Evolutionary conservation across 2,797 vertebrate species (phyloP), one percentile per base, ranked within the genome.

Genomic region (Leptodactylus fallax): DNA sequence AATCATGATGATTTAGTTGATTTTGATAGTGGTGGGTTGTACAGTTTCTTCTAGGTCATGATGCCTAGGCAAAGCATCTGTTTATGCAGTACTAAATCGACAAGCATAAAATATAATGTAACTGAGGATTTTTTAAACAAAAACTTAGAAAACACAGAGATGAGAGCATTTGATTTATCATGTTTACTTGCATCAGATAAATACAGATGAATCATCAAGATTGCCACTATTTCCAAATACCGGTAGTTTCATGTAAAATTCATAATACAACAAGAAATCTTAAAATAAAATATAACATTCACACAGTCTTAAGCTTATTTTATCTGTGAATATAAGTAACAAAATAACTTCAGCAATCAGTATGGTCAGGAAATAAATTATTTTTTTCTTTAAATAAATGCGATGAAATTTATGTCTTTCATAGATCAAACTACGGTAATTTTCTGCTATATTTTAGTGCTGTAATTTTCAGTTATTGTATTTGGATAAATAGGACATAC

Each of bases 401-500:
- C 23, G 36, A 71, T 86, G 4, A 77, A 65, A 23, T 78, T 47
- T 67, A 81, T 80, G 45, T 81, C 76, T 89, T 71, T 79, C 45
- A 51, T 27, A n/a, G 51, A 79, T 60, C 23, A 65, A 89, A 17
- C 51, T 27, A 67, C 58, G 4, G 13, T 78, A 78, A 60, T 82
- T 89, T 82, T 60, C 47, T 47, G 16, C 19, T 85, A 65, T 67
- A 63, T 85, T 85, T 56, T 82, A 76, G 23, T 45, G 67, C 47
- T 71, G 79, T 89, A 86, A 86, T 89, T 89, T 89, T 21, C 85
- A 71, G 51, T 49, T 61, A 82, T 89, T 89, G 71, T 83, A 78
- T 82, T 89, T 85, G 49, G 88, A 83, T 89, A 86, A 89, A 81
- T 81, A 86, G 76, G 79, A 79, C 84, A 86, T 83, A 78, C 84